A percentile compares a stretch with the other conserved stretches of the same genome.
phyloP scores from a whole-genome alignment of 1,140 invertebrate species.

The Ceratina japonica region DNA sequence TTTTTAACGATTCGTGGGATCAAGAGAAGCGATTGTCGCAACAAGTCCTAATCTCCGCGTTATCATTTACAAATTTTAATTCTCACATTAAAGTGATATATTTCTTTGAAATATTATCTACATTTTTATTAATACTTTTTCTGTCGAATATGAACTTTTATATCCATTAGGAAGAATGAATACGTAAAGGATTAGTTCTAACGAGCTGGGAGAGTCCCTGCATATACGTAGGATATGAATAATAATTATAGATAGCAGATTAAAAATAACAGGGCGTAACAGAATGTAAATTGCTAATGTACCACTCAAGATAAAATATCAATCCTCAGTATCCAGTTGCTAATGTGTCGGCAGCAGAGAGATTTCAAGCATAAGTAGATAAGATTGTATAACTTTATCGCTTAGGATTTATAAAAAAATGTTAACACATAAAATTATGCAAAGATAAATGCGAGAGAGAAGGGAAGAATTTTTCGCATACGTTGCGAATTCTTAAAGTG shows the following conservation, averaged over 20 bases:
- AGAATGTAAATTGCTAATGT: background rate
- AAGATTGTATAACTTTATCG: background rate
- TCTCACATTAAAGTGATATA: no score
- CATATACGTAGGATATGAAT: no score
- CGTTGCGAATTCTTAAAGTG: background rate
- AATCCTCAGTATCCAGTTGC: background rate
- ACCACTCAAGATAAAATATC: background rate
- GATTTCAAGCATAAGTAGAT: background rate
- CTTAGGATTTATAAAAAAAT: no score
- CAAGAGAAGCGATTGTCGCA: background rate
- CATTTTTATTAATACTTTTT: no score
- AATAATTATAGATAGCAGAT: no score
- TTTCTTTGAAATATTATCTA: no score
- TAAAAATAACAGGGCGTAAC: no score
- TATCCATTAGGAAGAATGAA: no score
- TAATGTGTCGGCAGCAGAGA: background rate
- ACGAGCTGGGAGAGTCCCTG: no score
- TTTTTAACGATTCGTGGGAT: slow-evolving; percentile 4
- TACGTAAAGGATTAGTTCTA: no score
- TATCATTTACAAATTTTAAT: background rate
- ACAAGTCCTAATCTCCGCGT: no score
- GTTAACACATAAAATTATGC: background rate
- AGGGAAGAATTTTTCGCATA: background rate
- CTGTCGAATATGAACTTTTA: no score
- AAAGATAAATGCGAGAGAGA: background rate